Evolutionary conservation across 37 sponge, comb jelly and placozoan genomes (phyloP).

Genomic region (Agelas oroides): DNA sequence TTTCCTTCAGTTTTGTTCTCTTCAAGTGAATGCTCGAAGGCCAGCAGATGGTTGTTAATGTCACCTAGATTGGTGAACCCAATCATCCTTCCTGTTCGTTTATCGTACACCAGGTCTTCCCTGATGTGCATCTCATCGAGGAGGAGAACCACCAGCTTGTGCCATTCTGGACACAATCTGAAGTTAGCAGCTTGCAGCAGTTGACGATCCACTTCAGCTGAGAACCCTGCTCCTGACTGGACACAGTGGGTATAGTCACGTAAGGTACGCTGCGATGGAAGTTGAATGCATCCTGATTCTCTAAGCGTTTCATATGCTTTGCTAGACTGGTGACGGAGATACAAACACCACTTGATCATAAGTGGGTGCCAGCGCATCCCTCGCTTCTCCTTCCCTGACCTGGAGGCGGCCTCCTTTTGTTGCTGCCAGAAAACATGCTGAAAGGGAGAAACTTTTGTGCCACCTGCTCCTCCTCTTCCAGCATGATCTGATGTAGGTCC

Average conservation of each 20-base stretch:
- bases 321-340: constrained; percentile 49
- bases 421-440: constrained; percentile 45
- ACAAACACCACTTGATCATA: constrained; percentile 57
- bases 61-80: constrained; percentile 60
- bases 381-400: not conserved
- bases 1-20: not conserved
- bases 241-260: constrained; percentile 55
- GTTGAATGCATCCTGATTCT: constrained; percentile 22
- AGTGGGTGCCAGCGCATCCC: constrained; percentile 55
- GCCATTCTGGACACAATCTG: constrained; percentile 32
- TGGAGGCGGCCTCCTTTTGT: constrained; percentile 15
- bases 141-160: constrained; percentile 53
- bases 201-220: constrained; percentile 37
- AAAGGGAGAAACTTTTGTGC: not conserved
- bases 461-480: not conserved
- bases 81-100: constrained; percentile 55
- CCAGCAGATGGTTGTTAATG: constrained; percentile 27
- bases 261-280: constrained; percentile 51
- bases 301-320: constrained; percentile 39
- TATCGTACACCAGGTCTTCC: constrained; percentile 65
- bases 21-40: constrained; percentile 22
- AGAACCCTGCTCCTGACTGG: constrained; percentile 43
- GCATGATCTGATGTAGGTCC: not conserved
- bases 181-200: constrained; percentile 38
- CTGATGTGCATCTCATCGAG: constrained; percentile 62